Evolutionary conservation across 2,113 vertebrate genomes (phyloP).

Genomic region (Melanostigma gelatinosum): DNA sequence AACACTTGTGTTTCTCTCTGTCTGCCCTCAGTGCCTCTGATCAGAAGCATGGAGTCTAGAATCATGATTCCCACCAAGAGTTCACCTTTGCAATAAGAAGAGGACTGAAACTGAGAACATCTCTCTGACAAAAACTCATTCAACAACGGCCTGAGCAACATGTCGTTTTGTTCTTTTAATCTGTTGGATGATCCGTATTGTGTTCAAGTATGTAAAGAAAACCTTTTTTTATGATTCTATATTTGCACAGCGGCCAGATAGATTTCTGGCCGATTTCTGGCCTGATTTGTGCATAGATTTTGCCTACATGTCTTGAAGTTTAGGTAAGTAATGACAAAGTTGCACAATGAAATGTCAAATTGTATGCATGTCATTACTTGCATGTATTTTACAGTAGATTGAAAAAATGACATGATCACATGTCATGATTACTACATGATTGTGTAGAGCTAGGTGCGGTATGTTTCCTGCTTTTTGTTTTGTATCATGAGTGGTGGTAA

Average conservation of each 20-base stretch:
- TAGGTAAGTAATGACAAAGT: neutral
- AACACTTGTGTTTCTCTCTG: conserved; percentile 7
- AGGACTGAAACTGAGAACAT: neutral
- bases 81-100: conserved; percentile 89
- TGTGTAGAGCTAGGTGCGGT: neutral
- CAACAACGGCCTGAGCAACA: neutral
- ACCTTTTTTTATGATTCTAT: neutral
- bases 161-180: neutral
- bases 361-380: neutral
- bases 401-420: neutral
- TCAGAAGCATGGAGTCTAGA: conserved; percentile 93
- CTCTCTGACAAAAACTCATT: neutral
- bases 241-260: conserved; percentile 1
- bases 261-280: no score
- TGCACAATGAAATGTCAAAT: neutral
- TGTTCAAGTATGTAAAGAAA: neutral
- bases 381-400: neutral
- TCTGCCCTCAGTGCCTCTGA: conserved; percentile 88
- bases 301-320: neutral
- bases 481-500: conserved; percentile 22
- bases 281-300: conserved; percentile 8
- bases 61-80: conserved; percentile 95
- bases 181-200: conserved; percentile 25
- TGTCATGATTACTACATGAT: neutral
- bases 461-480: conserved; percentile 12